These are phyloP conservation scores for Junco hyemalis DNA, from an alignment of 2,113 vertebrate species.

Conservation along the genomic window DNA sequence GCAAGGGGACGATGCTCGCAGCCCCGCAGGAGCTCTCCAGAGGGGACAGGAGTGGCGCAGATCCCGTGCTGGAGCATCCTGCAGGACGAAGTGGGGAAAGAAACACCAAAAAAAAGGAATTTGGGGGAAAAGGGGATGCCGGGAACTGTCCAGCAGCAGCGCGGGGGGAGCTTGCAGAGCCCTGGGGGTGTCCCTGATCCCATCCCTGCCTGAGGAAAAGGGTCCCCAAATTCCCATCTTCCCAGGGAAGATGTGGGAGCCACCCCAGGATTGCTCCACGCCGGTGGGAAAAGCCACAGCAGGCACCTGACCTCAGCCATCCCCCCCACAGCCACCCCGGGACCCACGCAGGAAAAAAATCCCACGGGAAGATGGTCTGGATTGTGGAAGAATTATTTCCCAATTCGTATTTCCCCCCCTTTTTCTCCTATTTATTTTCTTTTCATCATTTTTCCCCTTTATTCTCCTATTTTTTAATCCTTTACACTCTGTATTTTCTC, in stretches of 20 bases:
- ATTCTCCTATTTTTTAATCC: neutral
- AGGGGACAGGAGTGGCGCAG: neutral
- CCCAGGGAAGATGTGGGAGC: neutral
- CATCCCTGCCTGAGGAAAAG: neutral
- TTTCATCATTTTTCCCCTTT: neutral
- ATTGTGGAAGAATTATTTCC: accelerated
- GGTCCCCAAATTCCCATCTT: neutral
- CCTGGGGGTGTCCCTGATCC: accelerated
- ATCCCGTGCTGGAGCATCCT: accelerated
- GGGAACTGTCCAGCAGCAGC: neutral
- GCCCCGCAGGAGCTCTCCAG: neutral
- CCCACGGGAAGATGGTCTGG: accelerated
- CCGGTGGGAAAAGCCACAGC: neutral
- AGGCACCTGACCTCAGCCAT: neutral
- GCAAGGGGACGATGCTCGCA: accelerated
- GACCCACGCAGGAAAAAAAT: neutral
- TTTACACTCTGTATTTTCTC: neutral
- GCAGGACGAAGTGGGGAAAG: accelerated
- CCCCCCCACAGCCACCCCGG: accelerated
- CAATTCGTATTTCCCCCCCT: accelerated
- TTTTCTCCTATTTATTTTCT: neutral
- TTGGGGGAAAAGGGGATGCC: accelerated
- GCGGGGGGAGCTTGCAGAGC: accelerated
- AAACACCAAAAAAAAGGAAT: accelerated
- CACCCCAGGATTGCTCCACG: accelerated